These are phyloP conservation scores for Aphis gossypii DNA, from an alignment of 1,140 invertebrate genomes.

Conservation along the genomic window DNA sequence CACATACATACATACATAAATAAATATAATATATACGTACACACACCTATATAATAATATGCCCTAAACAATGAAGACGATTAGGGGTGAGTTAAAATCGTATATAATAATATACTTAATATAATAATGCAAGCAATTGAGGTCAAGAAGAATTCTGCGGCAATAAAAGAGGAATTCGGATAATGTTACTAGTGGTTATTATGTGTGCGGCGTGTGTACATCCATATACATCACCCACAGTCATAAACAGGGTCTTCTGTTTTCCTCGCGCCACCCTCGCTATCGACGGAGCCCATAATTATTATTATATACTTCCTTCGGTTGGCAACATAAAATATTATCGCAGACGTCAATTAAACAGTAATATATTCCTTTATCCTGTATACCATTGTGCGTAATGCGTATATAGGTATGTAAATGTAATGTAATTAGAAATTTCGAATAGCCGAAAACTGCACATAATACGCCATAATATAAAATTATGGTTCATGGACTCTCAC, in stretches of 20 bases:
- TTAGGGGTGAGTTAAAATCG: slow-evolving; percentile 37
- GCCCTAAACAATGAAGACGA: not conserved
- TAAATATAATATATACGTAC: not conserved
- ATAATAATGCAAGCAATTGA: slow-evolving; percentile 49
- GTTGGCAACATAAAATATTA: slow-evolving; percentile 9
- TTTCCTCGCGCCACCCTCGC: slow-evolving; percentile 5
- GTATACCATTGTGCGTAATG: not conserved
- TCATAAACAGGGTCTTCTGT: slow-evolving; percentile 40
- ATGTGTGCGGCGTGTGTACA: slow-evolving; percentile 40
- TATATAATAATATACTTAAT: slow-evolving; percentile 38
- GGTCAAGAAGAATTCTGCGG: slow-evolving; percentile 54
- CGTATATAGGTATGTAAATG: not conserved
- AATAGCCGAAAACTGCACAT: not conserved
- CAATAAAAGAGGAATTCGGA: slow-evolving; percentile 58
- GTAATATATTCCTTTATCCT: not conserved
- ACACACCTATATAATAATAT: slow-evolving; percentile 1
- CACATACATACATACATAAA: not conserved
- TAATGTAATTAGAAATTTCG: not conserved
- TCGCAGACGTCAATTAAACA: not conserved
- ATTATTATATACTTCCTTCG: slow-evolving; percentile 17
- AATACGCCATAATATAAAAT: too few species aligned
- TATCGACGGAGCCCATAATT: not conserved
- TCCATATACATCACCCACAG: slow-evolving; percentile 26
- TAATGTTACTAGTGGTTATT: slow-evolving; percentile 58
- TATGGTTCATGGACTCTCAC: too few species aligned